Evolutionary conservation across 92 coral and sea anemone species (phyloP), one percentile per base, ranked within the genome.

Genomic region (Epizoanthus illoricatus): DNA sequence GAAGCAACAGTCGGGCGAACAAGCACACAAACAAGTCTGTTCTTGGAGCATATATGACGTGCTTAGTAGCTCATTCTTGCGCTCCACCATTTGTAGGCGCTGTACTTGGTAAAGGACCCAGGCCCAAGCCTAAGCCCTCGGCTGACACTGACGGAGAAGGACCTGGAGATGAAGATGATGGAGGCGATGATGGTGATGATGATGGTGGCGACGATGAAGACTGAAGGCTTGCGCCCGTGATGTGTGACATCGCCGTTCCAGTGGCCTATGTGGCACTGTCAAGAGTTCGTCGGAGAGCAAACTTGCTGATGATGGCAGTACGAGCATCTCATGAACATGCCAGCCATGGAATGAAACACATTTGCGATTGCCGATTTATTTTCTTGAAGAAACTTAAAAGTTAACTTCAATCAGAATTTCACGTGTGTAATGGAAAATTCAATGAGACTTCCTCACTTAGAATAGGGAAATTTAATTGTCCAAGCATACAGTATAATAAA

Each of bases 71-170:
- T 41, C 17, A 43, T 57, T 54, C 80, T 74, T 74, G 45, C 40
- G 17, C 59, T 74, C 59, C 45, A 56, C 80, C 66, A 18, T 33
- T 64, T 42, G 28, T 45, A 18, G 57, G 76, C 49, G 65, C 12
- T 55, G 80, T 20, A 16, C 21, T 74, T 4, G 80, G 80, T 23
- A 74, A 74, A 19, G 80, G 94, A 40, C 85, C 94, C 70, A 90
- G 82, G 88, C 89, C 92, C 11, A 80, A 73, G 10, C 61, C 86
- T 66, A 86, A 84, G 73, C 54, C 36, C 80, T 72, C 85, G 66
- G 80, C 49, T 36, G 89, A 80, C 71, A 90, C 84, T 88, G 97
- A 84, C 72, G 97, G 81, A 73, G 97, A 83, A 17, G 84, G 71
- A 15, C 76, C 71, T 42, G 88, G 68, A 10, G 78, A 76, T 5